phyloP scores from a whole-genome alignment of 2,888 invertebrate species.

The Hirtodrosophila duncani region DNA sequence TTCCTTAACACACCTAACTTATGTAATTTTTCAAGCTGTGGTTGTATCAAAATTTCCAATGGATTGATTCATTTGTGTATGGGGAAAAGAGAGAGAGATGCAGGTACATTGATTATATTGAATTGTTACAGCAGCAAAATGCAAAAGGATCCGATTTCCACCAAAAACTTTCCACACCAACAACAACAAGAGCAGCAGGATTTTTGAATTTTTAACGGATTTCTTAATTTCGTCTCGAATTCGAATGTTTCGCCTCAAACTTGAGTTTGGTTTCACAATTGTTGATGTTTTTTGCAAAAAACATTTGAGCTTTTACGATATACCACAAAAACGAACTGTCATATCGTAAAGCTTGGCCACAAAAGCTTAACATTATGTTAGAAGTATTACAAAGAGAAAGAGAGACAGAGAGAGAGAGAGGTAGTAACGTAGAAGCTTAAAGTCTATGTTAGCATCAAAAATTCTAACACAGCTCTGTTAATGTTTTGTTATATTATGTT shows the following conservation, averaged over 20 bases:
- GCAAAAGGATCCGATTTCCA: conserved; percentile 36
- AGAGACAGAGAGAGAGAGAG: conserved; percentile 3
- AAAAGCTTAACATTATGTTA: conserved; percentile 29
- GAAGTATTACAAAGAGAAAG: conserved; percentile 7
- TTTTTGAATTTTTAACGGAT: conserved; percentile 8
- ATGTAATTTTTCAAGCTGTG: conserved; percentile 36
- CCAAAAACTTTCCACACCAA: conserved; percentile 29
- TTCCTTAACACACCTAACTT: conserved; percentile 32
- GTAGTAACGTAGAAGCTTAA: conserved; percentile 15
- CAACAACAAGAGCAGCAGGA: conserved; percentile 37
- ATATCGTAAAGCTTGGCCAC: conserved; percentile 34
- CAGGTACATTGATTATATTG: conserved; percentile 40
- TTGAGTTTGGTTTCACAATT: conserved; percentile 12
- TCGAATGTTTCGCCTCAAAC: conserved; percentile 1
- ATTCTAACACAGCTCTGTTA: conserved; percentile 14
- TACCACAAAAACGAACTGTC: conserved; percentile 34
- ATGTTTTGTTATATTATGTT: conserved; percentile 13
- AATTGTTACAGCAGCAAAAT: conserved; percentile 46
- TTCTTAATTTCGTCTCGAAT: conserved; percentile 5
- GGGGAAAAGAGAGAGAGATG: conserved; percentile 30
- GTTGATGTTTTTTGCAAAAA: conserved; percentile 41
- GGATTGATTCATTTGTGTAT: background rate
- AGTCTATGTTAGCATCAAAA: conserved; percentile 29
- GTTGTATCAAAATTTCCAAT: conserved; percentile 15
- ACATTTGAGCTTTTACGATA: conserved; percentile 56